phyloP scores from a whole-genome alignment of 2,113 vertebrate species.

The Trematomus loennbergii region DNA sequence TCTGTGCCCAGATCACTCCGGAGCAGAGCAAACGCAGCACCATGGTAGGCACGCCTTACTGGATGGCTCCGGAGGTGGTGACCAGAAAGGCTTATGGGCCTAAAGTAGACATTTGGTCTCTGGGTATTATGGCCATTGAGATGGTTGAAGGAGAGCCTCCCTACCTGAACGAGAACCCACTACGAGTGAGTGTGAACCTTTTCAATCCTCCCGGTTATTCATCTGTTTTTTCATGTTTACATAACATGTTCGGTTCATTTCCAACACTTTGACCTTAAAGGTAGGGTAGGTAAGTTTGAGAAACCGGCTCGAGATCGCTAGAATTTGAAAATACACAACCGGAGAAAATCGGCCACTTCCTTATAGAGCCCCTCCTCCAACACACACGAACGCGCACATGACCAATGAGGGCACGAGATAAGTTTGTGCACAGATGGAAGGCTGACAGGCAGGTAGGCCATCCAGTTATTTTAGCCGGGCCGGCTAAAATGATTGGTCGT shows the following conservation, averaged over 20 bases:
- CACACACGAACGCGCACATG: too few relatives aligned
- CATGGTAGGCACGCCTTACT: constrained; percentile 99
- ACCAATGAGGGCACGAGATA: too few relatives aligned
- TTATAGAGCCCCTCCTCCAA: too few relatives aligned
- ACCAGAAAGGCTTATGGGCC: constrained; percentile 98
- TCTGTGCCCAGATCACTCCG: constrained; percentile 99
- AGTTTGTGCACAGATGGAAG: too few relatives aligned
- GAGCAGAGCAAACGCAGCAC: constrained; percentile 99
- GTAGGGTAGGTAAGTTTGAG: too few relatives aligned
- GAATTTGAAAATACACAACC: too few relatives aligned
- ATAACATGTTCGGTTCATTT: neutral
- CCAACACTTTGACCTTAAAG: neutral
- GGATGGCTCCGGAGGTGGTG: constrained; percentile 99
- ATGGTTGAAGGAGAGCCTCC: constrained; percentile 99
- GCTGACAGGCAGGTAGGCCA: too few relatives aligned
- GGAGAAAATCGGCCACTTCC: too few relatives aligned
- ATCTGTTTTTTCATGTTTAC: neutral
- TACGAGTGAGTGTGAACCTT: constrained; percentile 87
- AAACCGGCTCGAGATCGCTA: too few relatives aligned
- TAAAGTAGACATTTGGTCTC: constrained; percentile 98
- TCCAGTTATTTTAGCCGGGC: too few relatives aligned
- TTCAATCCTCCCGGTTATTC: neutral
- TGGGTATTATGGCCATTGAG: constrained; percentile 99
- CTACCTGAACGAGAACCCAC: constrained; percentile 98
- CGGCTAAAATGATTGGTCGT: too few relatives aligned